These are phyloP conservation scores for Ophioninae sp. DNA, from an alignment of 2,888 invertebrate species.

Conservation along the genomic window DNA sequence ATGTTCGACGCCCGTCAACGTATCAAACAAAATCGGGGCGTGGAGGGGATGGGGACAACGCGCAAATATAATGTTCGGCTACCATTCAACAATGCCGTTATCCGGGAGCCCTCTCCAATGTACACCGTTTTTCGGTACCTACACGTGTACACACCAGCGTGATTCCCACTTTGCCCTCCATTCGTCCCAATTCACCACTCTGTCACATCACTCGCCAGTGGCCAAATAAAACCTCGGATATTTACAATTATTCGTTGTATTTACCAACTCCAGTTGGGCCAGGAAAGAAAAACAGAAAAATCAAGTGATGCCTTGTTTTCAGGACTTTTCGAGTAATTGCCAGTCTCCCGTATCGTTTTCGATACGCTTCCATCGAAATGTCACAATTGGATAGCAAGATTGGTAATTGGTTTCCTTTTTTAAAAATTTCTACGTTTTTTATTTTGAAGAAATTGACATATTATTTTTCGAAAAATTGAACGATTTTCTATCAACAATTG, in stretches of 20 bases:
- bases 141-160: neutral
- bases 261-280: neutral
- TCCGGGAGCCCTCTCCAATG: neutral
- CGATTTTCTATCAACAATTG: too few species aligned
- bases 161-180: neutral
- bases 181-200: neutral
- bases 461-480: too few species aligned
- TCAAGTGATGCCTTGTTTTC: neutral
- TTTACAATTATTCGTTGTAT: constrained; percentile 14
- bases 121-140: neutral
- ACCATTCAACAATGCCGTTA: neutral
- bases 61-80: constrained; percentile 12
- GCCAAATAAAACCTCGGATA: constrained; percentile 2
- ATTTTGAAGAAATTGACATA: neutral
- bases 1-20: constrained; percentile 73
- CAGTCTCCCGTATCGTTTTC: too few species aligned
- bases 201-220: neutral
- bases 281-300: neutral
- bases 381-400: too few species aligned
- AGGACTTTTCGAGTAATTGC: neutral
- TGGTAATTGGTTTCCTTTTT: too few species aligned
- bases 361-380: neutral
- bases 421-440: too few species aligned
- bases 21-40: constrained; percentile 71
- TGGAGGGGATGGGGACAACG: neutral